Base-by-base conservation (phyloP, 1,140 invertebrate species). In the Temnothorax curvispinosus region DNA sequence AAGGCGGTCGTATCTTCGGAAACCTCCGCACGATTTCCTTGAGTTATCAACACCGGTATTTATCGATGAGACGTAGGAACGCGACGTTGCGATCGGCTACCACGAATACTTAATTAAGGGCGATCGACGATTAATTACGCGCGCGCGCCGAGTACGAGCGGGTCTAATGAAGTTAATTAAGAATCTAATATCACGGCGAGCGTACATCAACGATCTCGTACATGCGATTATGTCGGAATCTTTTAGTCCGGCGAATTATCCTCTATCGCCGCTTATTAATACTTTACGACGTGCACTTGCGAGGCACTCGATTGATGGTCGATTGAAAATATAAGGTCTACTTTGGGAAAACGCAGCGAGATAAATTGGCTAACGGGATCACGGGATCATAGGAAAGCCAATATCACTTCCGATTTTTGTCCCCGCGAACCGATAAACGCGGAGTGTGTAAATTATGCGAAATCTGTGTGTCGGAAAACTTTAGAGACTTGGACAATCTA, bases 291-390 rank as follows among this genome's bases (percentile, higher is more conserved):
- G 41, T 44, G 21, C 27, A 13, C 13, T 54, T 47, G 38, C 32
- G 18, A 2, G 15, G 11, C 8, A n/a, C n/a, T 50, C 41, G 69
- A 62, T 65, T 50, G 38, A 35, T 47, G 41, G 32, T 8, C 67
- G 67, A 47, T 41, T 44, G 54, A 82, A 82, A 54, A 18, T 72
- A 50, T 27, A 32, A 32, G 44, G 11, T 69, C 18, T 41, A 32
- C 11, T 64, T 75, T 27, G 58, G 52, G 67, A 56, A 87, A 81
- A 78, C 27, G 50, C 64, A 32, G 4, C 38, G 38, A 47, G 65
- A 80, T 88, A 72, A 87, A 88, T 86, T 80, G 75, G n/a, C 47
- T 87, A 87, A 87, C 86, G 86, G 86, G 47, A 84, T 11, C 11
- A 62, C 32, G 85, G n/a, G n/a, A n/a, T n/a, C n/a, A 72, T 54